Base-by-base conservation (phyloP, 64 coral and sea anemone genomes). In the Anthopleura sola region DNA sequence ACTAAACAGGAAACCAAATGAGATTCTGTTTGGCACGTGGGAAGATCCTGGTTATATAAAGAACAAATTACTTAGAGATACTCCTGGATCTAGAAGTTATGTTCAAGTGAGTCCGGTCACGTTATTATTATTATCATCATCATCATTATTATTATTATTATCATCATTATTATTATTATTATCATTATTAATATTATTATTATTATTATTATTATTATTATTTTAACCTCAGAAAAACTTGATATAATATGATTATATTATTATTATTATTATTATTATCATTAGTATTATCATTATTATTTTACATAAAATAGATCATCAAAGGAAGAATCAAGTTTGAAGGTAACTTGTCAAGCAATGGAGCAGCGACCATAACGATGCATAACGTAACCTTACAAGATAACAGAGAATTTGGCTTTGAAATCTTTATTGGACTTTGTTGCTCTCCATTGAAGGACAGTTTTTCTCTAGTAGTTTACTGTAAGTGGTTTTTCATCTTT, bases 21-120 rank as follows among this genome's bases (percentile, higher is more conserved):
- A 71, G 23, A 71, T 71, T 71, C 28, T 71, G 13, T 71, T 71
- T 71, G 66, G 66, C n/a, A 71, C 66, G n/a, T 71, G 66, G 66
- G 66, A 71, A 16, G 24, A 31, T 31, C 66, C 66, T 15, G 66
- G 66, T 34, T 71, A 71, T 34, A 71, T 71, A 32, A 71, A 71
- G 28, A 71, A 8, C 31, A 71, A 71, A 34, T 13, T 71, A 71
- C 66, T 71, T 71, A 14, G 34, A 71, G n/a, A 10, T 10, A 71
- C 66, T 8, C 13, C 66, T 36, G 66, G 9, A 71, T 71, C n/a
- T 36, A 28, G 34, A 71, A 33, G 0, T 34, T 14, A 71, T 71
- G 15, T 71, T 1, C n/a, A 71, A 32, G 66, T 71, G 66, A 71
- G 66, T 71, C 66, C 13, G 19, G 3, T 58, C 2, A 58, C 15